A percentile compares a stretch with the other conserved stretches of the same genome.
Conservation (phyloP, 2,113 vertebrate species). For the Nycticryphes semicollaris region DNA sequence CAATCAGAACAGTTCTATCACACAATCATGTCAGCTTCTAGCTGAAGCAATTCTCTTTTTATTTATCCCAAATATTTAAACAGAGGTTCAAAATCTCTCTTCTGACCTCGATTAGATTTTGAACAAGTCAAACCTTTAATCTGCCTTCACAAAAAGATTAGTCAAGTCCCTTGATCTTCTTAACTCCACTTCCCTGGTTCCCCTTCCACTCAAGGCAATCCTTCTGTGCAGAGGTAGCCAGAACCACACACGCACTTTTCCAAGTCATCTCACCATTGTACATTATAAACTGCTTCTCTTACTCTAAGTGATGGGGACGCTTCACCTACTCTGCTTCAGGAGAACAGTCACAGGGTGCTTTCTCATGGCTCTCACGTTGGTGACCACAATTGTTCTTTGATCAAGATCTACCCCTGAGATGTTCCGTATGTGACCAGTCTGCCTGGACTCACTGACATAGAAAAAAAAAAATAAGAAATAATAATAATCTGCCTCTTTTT, state of each 20-base stretch:
- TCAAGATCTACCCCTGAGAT: neutral
- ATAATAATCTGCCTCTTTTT: neutral
- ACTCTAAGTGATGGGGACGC: neutral
- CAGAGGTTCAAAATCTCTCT: neutral
- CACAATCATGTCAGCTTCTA: neutral
- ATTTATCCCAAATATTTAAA: neutral
- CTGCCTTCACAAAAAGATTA: neutral
- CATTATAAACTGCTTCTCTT: neutral
- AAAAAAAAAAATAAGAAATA: neutral
- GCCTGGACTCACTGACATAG: neutral
- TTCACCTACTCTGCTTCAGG: neutral
- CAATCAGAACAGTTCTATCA: rapidly evolving
- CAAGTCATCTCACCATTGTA: neutral
- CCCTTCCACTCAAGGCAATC: neutral
- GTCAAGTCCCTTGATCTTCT: neutral
- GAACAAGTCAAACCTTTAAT: neutral
- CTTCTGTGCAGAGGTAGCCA: neutral
- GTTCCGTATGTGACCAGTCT: neutral
- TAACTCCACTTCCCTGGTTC: neutral
- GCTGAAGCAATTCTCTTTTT: neutral
- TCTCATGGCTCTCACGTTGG: neutral
- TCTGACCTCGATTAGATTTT: neutral
- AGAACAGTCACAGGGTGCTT: neutral
- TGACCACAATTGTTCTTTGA: rapidly evolving
- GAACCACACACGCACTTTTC: neutral